These are phyloP conservation scores for Psilopogon haemacephalus DNA, from an alignment of 2,113 vertebrate species.

Conservation along the genomic window DNA sequence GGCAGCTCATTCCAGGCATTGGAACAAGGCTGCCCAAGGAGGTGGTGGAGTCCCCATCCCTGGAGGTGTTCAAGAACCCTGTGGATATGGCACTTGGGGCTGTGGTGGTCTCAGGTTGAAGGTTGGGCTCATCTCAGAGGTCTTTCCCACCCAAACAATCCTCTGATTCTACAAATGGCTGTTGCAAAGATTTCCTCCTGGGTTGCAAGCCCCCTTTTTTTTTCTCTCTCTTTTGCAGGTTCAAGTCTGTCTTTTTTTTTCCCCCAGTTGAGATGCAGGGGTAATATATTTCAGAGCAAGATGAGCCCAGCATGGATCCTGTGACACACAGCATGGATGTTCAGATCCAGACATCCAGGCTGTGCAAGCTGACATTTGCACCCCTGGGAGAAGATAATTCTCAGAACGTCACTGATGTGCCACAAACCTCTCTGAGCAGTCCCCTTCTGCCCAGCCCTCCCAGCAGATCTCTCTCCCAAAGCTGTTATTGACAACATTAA, in stretches of 20 bases:
- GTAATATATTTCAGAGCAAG: neutral
- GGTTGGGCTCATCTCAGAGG: too few relatives aligned
- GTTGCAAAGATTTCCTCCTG: neutral
- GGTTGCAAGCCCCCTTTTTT: neutral
- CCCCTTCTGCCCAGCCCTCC: neutral
- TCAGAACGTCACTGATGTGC: rapidly evolving
- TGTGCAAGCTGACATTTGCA: neutral
- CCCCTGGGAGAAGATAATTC: neutral
- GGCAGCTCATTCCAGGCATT: too few relatives aligned
- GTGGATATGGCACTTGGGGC: too few relatives aligned
- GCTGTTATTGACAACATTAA: rapidly evolving
- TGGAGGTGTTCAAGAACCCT: too few relatives aligned
- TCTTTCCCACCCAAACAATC: too few relatives aligned
- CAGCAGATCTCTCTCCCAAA: rapidly evolving
- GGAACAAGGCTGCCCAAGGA: too few relatives aligned
- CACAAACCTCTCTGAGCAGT: neutral
- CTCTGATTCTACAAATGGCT: too few relatives aligned
- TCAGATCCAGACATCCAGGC: neutral
- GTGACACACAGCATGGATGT: rapidly evolving
- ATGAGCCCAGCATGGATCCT: neutral
- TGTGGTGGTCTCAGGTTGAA: too few relatives aligned
- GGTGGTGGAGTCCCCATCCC: too few relatives aligned
- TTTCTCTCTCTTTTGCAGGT: neutral
- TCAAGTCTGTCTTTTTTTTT: neutral
- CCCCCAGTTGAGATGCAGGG: neutral